Percentiles rank a stretch among this genome's conserved stretches.
Evolutionary conservation across 2,888 invertebrate genomes (phyloP).

Genomic region (Lumbricus terrestris): DNA sequence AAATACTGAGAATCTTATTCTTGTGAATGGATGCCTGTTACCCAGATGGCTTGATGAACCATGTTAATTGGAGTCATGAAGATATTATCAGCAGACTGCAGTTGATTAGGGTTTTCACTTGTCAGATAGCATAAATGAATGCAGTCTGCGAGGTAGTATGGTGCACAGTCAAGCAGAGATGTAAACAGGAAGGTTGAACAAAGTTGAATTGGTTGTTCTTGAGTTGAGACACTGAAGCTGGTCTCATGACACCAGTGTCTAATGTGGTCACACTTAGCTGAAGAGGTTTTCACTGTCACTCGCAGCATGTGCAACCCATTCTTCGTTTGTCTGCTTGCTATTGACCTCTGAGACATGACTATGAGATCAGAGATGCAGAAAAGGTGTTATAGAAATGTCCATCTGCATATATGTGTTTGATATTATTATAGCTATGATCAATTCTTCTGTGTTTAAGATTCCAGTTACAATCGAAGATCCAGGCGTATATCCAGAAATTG

Average conservation of each 20-base stretch:
- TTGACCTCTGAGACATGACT: background rate
- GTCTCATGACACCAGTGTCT: background rate
- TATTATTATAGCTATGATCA: background rate
- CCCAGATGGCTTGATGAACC: background rate
- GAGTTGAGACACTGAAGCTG: background rate
- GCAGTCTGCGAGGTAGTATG: background rate
- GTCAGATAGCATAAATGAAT: too few species aligned
- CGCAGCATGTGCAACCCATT: too few species aligned
- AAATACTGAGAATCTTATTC: background rate
- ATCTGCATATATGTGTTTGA: background rate
- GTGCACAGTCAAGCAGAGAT: background rate
- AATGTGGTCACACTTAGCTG: background rate
- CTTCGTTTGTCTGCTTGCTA: background rate
- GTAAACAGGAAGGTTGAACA: too few species aligned
- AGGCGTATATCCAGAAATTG: slow-evolving; percentile 68
- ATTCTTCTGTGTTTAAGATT: slow-evolving; percentile 62
- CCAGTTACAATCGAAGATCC: slow-evolving; percentile 85
- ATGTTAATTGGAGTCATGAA: too few species aligned
- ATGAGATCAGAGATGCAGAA: background rate
- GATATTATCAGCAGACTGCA: background rate
- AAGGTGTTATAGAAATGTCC: background rate
- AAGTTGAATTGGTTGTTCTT: background rate
- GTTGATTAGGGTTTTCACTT: background rate
- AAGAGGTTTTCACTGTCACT: too few species aligned
- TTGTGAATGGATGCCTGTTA: background rate